Conservation (phyloP, 2,113 vertebrate species). For the Etheostoma spectabile region DNA sequence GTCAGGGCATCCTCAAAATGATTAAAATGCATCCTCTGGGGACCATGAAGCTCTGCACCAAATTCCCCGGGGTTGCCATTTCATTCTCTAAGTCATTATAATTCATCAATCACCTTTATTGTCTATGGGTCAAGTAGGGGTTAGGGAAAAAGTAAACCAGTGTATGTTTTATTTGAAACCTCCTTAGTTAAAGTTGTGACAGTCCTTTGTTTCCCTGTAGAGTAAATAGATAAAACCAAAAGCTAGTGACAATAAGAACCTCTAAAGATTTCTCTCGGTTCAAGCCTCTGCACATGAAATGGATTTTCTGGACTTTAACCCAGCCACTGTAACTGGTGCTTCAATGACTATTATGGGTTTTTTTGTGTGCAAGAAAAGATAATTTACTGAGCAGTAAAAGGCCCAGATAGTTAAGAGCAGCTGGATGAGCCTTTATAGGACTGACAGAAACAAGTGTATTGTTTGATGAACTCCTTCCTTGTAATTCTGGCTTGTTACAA, state of each 20-base stretch:
- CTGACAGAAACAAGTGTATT: constrained; percentile 23
- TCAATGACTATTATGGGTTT: background rate
- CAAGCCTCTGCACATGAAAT: background rate
- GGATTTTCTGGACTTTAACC: constrained; percentile 18
- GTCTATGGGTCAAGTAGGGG: background rate
- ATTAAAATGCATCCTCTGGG: background rate
- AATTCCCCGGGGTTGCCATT: background rate
- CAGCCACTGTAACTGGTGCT: background rate
- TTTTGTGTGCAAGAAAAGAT: constrained; percentile 38
- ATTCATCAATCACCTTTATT: background rate
- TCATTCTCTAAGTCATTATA: background rate
- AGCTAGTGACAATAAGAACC: background rate
- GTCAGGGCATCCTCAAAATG: too few species aligned
- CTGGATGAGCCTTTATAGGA: constrained; percentile 26
- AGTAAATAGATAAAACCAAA: background rate
- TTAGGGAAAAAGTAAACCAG: constrained; percentile 14
- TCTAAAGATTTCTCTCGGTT: background rate
- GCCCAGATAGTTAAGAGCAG: constrained; percentile 27
- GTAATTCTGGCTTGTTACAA: constrained; percentile 24
- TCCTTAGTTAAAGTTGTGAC: background rate
- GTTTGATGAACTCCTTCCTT: constrained; percentile 34
- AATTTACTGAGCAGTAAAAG: constrained; percentile 56
- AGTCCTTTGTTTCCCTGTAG: background rate
- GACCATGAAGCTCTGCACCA: background rate
- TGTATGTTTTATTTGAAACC: background rate